phyloP scores from a whole-genome alignment of 2,113 vertebrate species.

The Atherinomorus stipes region DNA sequence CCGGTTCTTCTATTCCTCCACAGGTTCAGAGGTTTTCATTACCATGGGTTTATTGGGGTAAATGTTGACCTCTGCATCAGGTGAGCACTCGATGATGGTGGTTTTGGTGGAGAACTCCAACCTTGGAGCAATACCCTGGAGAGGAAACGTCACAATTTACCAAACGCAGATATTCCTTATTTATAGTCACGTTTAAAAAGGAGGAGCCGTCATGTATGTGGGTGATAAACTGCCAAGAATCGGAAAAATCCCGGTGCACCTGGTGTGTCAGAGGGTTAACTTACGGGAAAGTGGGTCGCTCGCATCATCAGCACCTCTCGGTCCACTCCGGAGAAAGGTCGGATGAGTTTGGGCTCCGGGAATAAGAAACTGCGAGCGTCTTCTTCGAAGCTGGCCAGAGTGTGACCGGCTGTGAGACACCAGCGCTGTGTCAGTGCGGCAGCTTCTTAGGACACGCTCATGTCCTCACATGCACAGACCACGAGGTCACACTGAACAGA shows the following conservation, averaged over 20 bases:
- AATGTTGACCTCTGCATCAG: constrained; percentile 62
- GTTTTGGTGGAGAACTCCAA: constrained; percentile 87
- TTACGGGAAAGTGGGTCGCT: constrained; percentile 79
- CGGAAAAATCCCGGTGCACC: too few species aligned
- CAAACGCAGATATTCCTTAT: background rate
- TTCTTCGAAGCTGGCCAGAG: constrained; percentile 83
- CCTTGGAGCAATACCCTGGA: constrained; percentile 86
- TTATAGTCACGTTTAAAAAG: background rate
- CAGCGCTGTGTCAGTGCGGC: background rate
- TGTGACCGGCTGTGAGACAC: constrained; percentile 66
- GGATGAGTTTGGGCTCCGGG: constrained; percentile 83
- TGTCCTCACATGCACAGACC: too few species aligned
- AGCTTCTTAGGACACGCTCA: too few species aligned
- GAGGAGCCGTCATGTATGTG: background rate
- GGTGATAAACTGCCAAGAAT: background rate
- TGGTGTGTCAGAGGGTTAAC: constrained; percentile 18
- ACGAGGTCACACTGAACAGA: too few species aligned
- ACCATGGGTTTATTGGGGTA: constrained; percentile 73
- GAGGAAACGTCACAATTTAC: background rate
- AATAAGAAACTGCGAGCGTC: constrained; percentile 85
- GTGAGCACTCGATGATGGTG: constrained; percentile 81
- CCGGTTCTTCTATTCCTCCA: background rate
- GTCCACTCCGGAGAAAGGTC: constrained; percentile 74
- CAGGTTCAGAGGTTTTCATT: constrained; percentile 19
- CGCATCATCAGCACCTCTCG: constrained; percentile 85